phyloP scores from a whole-genome alignment of 2,113 vertebrate genomes.

The Entomyzon cyanotis region DNA sequence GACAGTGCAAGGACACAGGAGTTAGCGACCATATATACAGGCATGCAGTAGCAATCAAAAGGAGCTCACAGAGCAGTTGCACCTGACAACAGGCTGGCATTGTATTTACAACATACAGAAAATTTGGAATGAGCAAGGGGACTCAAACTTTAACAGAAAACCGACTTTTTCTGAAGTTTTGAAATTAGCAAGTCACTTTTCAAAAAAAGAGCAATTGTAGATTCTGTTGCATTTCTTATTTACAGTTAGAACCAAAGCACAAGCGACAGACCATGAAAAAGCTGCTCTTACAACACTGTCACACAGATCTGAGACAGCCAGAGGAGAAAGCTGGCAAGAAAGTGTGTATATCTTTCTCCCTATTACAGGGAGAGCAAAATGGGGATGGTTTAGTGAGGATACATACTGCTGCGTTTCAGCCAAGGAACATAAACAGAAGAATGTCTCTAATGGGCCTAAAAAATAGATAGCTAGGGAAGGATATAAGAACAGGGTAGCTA shows the following conservation, averaged over 20 bases:
- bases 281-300: background rate
- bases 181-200: background rate
- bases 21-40: constrained; percentile 15
- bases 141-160: background rate
- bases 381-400: constrained; percentile 36
- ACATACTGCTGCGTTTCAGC: background rate
- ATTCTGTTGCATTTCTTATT: background rate
- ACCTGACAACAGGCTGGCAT: background rate
- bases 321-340: constrained; percentile 2
- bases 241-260: constrained; percentile 4
- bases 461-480: background rate
- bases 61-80: background rate
- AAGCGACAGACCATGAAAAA: constrained; percentile 2
- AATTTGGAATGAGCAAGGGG: background rate
- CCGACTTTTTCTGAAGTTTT: background rate
- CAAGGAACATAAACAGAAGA: constrained; percentile 37
- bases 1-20: constrained; percentile 16
- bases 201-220: background rate
- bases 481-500: background rate
- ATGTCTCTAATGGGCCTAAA: background rate
- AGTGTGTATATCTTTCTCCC: background rate
- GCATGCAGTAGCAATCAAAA: background rate
- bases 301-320: background rate
- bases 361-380: background rate
- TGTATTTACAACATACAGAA: constrained; percentile 22